Percentiles rank a stretch among this genome's conserved stretches.
phyloP scores from a whole-genome alignment of 2,113 vertebrate species.

The Micromys minutus region DNA sequence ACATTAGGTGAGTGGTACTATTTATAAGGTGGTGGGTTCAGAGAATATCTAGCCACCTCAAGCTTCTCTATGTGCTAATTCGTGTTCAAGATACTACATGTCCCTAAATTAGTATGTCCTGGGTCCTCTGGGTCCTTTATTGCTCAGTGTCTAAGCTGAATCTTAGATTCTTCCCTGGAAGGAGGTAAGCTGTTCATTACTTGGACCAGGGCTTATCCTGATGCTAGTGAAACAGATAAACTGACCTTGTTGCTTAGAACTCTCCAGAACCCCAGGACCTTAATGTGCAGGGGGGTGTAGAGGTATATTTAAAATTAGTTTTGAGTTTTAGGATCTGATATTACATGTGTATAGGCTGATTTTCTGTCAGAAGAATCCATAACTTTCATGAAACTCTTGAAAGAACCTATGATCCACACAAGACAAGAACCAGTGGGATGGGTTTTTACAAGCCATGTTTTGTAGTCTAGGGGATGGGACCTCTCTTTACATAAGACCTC shows the following conservation, averaged over 20 bases:
- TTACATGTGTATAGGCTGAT: background rate
- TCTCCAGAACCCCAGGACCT: background rate
- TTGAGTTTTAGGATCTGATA: background rate
- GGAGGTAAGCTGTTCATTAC: background rate
- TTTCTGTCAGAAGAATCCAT: background rate
- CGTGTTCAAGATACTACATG: too few species aligned
- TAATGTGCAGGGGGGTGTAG: background rate
- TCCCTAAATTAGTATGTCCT: background rate
- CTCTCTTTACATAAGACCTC: background rate
- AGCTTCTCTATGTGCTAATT: background rate
- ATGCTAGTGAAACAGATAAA: background rate
- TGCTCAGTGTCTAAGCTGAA: background rate
- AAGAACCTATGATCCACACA: background rate
- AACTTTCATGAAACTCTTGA: conserved; percentile 11
- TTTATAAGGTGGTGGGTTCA: background rate
- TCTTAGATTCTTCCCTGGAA: background rate
- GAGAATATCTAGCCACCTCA: background rate
- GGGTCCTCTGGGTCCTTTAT: background rate
- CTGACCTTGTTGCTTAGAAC: background rate
- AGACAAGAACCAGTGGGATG: background rate
- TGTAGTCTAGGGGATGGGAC: background rate
- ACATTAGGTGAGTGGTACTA: background rate
- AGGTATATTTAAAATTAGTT: background rate
- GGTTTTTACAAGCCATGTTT: background rate
- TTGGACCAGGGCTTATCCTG: background rate